Percentiles rank a stretch among this genome's conserved stretches.
Evolutionary conservation across 2,797 vertebrate species (phyloP).

Genomic region (Amniataba percoides): DNA sequence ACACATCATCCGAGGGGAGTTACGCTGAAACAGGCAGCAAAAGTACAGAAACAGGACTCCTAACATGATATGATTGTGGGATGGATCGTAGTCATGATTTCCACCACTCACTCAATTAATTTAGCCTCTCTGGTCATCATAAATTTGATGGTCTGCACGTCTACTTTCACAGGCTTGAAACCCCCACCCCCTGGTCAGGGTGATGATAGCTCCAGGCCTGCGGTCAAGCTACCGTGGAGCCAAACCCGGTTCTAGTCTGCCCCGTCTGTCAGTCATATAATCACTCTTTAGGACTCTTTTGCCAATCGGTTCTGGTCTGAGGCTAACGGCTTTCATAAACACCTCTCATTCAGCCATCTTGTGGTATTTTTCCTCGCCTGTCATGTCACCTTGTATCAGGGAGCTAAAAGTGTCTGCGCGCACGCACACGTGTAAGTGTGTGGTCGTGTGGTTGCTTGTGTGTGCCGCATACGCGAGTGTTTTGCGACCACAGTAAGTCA

Average conservation of each 20-base stretch:
- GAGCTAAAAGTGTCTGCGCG: conserved; percentile 22
- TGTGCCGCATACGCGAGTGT: conserved; percentile 31
- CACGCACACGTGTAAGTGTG: conserved; percentile 42
- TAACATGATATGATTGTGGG: conserved; percentile 6
- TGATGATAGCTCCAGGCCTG: conserved; percentile 67
- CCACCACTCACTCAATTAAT: conserved; percentile 24
- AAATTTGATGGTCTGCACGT: conserved; percentile 51
- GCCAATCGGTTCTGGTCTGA: conserved; percentile 54
- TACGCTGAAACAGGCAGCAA: conserved; percentile 4
- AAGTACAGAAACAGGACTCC: background rate
- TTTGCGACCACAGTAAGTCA: conserved; percentile 74
- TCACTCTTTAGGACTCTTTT: conserved; percentile 43
- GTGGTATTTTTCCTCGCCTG: conserved; percentile 56
- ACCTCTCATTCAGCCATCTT: conserved; percentile 58
- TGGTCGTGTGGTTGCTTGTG: conserved; percentile 10
- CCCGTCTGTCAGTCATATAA: conserved; percentile 68
- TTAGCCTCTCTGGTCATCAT: conserved; percentile 35
- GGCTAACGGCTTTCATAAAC: conserved; percentile 73
- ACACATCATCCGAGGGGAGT: background rate
- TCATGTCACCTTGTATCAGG: conserved; percentile 66
- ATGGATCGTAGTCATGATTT: conserved; percentile 28
- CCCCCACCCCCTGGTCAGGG: conserved; percentile 44
- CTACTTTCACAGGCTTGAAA: conserved; percentile 34
- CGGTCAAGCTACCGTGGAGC: conserved; percentile 65
- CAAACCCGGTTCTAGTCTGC: conserved; percentile 54